Base-by-base conservation (phyloP, 2,888 invertebrate species). In the Leptinotarsa haldemani region DNA sequence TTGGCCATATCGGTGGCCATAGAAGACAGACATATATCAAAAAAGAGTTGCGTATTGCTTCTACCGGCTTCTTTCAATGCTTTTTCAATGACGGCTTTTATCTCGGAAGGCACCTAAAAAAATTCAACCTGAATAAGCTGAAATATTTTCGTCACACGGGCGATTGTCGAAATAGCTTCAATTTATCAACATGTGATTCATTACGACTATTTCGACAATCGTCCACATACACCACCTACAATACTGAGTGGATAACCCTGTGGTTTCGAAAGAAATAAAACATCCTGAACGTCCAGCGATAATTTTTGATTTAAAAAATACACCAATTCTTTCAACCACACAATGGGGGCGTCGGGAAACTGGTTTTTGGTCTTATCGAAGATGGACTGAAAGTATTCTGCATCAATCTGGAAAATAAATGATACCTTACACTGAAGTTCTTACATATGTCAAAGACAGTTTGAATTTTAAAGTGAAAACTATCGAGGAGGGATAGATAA, bases 1-100 rank as follows among this genome's bases (percentile, higher is more conserved):
- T 92, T 93, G 66, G 91, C 91, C 90, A 94, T 91, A 81, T 94
- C 94, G 81, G 91, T 92, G 5, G 93, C 92, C 89, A 95, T 90
- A 18, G 92, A 89, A 9, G 92, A 92, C 20, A 95, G 87, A 50
- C 92, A 91, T 46, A 91, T 91, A 85, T 94, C 93, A 82, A 91
- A 94, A 86, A 94, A 94, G 78, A 93, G 86, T 82, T 92, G 92
- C 7, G 90, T 86, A 79, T 92, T 93, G 7, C 90, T 88, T 77
- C 90, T 89, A 0, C 93, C 93, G 12, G 92, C 90, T 69, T 91
- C 90, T 58, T 90, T 88, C 1, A 94, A 86, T 7, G 88, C 87
- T 80, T 86, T 88, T 77, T 89, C 89, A 25, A 90, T 84, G 25
- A 86, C 80, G 53, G 82, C 78, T 70, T 85, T 85, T 50, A 90